Base-by-base conservation (phyloP, 2,797 vertebrate species). In the Lagorchestes hirsutus region DNA sequence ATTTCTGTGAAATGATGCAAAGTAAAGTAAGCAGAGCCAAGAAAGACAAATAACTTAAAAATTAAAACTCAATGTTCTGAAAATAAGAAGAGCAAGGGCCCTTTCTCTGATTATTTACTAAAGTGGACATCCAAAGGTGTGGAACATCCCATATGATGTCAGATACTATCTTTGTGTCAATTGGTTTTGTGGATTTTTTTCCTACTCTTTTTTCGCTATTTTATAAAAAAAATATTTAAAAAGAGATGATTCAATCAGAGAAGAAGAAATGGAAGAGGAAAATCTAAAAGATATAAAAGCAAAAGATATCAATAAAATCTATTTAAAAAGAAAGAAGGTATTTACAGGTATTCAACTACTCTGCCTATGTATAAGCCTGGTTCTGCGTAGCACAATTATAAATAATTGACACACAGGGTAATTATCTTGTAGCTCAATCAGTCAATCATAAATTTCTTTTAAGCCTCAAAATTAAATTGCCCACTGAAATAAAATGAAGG, bases 401-500 rank as follows among this genome's bases (percentile, higher is more conserved):
- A 95, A 54, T 29, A 93, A 54, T 6, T 94, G 54, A 87, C 28
- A 50, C 0, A 3, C 52, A 95, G 18, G 34, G 92, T 92, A 94
- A 96, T 95, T 57, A 93, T 95, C 87, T 93, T 92, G 52, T 96
- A 58, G 94, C 92, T 97, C 56, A 67, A 56, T 57, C 90, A 55
- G 0, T 90, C 28, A 55, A 67, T 93, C 92, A 46, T 92, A 56
- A 94, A 16, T 50, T 94, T 91, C 58, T 97, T 96, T 97, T 16
- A 91, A 67, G 91, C 93, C 10, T 55, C 82, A 12, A 27, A 97
- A 95, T 97, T 97, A 95, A 93, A 97, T 96, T 94, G 93, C 95
- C 96, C 93, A 97, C 55, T 95, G 96, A 96, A 96, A 97, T 95
- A 95, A 96, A 97, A 97, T 96, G 91, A 93, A 96, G 46, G 82